These are phyloP conservation scores for Recurvirostra avosetta DNA, from an alignment of 2,113 vertebrate genomes.

Conservation along the genomic window DNA sequence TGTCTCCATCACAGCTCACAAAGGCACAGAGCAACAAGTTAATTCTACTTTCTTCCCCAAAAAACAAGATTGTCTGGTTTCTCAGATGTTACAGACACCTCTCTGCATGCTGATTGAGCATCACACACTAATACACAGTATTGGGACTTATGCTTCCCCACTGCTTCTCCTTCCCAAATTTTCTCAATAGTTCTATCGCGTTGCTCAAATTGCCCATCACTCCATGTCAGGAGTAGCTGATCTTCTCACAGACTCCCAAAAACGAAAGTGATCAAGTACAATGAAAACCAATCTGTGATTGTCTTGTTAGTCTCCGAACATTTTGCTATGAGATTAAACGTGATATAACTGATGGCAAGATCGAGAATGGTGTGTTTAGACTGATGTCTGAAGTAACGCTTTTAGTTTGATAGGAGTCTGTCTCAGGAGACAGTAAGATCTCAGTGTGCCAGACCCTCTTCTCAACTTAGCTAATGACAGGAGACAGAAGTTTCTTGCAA, in stretches of 20 bases:
- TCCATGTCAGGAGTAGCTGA: not conserved
- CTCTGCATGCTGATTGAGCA: not conserved
- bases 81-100: not conserved
- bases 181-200: not conserved
- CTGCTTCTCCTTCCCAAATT: not conserved
- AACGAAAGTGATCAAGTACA: not conserved
- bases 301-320: not conserved
- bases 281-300: not conserved
- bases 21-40: not conserved
- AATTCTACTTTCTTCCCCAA: not conserved
- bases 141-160: not conserved
- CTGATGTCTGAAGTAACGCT: not conserved
- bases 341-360: not conserved
- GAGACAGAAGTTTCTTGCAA: not conserved
- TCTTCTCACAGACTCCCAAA: not conserved
- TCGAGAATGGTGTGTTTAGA: not conserved
- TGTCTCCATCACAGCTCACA: not conserved
- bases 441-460: not conserved
- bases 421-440: not conserved
- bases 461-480: not conserved
- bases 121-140: not conserved
- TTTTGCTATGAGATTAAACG: not conserved
- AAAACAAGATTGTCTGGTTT: not conserved
- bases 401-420: not conserved
- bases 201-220: not conserved